These are phyloP conservation scores for Spodoptera exigua DNA, from an alignment of 2,888 invertebrate species.

Conservation along the genomic window DNA sequence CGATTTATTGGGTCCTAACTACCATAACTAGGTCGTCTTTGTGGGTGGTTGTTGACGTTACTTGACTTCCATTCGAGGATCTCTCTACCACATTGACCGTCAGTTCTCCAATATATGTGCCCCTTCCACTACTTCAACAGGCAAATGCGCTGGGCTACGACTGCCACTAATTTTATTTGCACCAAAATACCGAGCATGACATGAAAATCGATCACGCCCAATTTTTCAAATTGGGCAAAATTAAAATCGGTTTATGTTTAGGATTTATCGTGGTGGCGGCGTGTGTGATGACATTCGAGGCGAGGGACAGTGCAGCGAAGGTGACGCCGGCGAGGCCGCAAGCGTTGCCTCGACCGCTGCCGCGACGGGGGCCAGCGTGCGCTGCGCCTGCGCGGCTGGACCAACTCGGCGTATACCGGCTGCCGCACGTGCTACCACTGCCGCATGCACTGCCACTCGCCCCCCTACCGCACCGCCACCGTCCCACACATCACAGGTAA, in stretches of 20 bases:
- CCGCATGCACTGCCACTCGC: slow-evolving; percentile 82
- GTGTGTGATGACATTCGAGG: slow-evolving; percentile 99
- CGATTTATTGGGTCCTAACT: too few relatives aligned
- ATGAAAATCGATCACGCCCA: too few relatives aligned
- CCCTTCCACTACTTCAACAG: too few relatives aligned
- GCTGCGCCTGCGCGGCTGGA: slow-evolving; percentile 89
- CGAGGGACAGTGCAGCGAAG: slow-evolving; percentile 96
- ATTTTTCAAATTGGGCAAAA: too few relatives aligned
- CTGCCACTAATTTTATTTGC: too few relatives aligned
- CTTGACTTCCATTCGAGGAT: too few relatives aligned
- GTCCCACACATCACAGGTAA: slow-evolving; percentile 80
- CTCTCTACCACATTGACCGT: too few relatives aligned
- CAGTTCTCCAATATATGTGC: too few relatives aligned
- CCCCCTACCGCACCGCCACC: slow-evolving; percentile 78
- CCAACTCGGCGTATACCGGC: slow-evolving; percentile 91
- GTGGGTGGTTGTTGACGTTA: too few relatives aligned
- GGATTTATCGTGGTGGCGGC: slow-evolving; percentile 98
- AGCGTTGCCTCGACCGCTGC: slow-evolving; percentile 86
- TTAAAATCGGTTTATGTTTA: slow-evolving; percentile 62
- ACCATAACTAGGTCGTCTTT: too few relatives aligned
- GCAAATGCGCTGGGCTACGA: too few relatives aligned
- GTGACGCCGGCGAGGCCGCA: slow-evolving; percentile 94
- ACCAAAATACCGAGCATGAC: too few relatives aligned
- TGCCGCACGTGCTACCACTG: slow-evolving; percentile 86
- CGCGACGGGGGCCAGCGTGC: slow-evolving; percentile 84